Base-by-base conservation (phyloP, 2,113 vertebrate genomes). In the Heterochromis multidens region DNA sequence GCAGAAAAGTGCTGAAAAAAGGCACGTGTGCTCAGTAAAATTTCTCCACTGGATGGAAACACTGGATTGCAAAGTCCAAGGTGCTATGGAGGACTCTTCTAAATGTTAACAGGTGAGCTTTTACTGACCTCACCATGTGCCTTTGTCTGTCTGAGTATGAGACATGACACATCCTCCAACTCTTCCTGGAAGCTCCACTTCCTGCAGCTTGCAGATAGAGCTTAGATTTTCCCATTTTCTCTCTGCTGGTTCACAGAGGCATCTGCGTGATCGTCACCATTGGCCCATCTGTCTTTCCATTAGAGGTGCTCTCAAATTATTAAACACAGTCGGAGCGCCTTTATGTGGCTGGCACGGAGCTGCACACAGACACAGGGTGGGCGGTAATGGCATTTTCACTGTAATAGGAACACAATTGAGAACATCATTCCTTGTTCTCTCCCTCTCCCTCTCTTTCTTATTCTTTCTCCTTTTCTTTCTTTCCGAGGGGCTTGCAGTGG, bases 201-300 rank as follows among this genome's bases (percentile, higher is more conserved):
- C 63, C 77, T 56, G 23, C 16, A 40, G 70, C 6, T 84, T 80
- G 37, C 56, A 85, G 52, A 58, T 27, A 76, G 37, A 82, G 60
- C 46, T 79, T 6, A 56, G 40, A 54, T 78, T 89, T 65, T 80
- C 84, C 82, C 84, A 62, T 85, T 84, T 87, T 82, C 83, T 70
- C 54, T 84, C 79, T 14, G 40, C 87, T 79, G 78, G 27, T 83
- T 89, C 78, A 43, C 86, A 61, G 81, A 80, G 74, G 80, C 83
- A 58, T 83, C 81, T 59, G 65, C 59, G 37, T 63, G 81, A 90
- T 85, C 81, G 23, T 89, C 92, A 70, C 77, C 58, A 37, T 80
- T 61, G 79, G 80, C 84, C 89, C 88, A 90, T 95, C 93, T 92
- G 89, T 91, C 90, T 80, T 88, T 21, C n/a, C 87, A 87, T 93